phyloP scores from a whole-genome alignment of 2,888 invertebrate species.

The Tillus elongatus region DNA sequence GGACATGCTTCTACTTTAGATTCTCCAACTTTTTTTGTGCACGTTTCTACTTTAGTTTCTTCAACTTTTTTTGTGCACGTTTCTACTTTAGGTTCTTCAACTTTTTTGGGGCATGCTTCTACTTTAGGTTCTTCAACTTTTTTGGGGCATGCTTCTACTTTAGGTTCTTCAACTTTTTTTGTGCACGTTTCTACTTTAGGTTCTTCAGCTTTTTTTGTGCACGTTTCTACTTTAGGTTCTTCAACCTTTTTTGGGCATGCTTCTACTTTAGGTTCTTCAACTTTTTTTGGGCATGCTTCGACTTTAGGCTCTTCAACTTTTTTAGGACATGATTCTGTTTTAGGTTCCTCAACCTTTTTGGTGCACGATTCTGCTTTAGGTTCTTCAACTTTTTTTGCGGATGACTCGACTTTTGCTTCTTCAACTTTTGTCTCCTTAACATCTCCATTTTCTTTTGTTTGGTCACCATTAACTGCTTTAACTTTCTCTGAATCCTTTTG shows the following conservation, averaged over 20 bases:
- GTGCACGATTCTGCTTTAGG: slow-evolving; percentile 8
- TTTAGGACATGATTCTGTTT: no score
- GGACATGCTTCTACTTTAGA: no score
- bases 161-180: slow-evolving; percentile 9
- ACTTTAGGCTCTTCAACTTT: slow-evolving; percentile 8
- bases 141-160: slow-evolving; percentile 10
- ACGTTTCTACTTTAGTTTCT: slow-evolving; percentile 8
- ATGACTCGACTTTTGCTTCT: slow-evolving; percentile 11
- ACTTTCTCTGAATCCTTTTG: not conserved
- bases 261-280: slow-evolving; percentile 1
- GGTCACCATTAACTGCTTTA: slow-evolving; percentile 10
- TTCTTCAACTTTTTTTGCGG: no score
- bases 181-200: no score
- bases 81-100: slow-evolving; percentile 13
- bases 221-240: no score
- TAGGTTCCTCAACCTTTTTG: no score
- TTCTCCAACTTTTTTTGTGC: no score
- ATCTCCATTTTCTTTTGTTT: slow-evolving; percentile 3
- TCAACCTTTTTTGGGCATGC: no score
- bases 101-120: no score
- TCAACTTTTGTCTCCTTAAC: slow-evolving; percentile 13
- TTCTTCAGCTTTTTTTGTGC: no score
- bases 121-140: slow-evolving; percentile 4
- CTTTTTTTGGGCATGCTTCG: slow-evolving; percentile 9
- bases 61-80: no score